These are phyloP conservation scores for Canis aureus DNA, from an alignment of 2,113 vertebrate genomes.

Conservation along the genomic window DNA sequence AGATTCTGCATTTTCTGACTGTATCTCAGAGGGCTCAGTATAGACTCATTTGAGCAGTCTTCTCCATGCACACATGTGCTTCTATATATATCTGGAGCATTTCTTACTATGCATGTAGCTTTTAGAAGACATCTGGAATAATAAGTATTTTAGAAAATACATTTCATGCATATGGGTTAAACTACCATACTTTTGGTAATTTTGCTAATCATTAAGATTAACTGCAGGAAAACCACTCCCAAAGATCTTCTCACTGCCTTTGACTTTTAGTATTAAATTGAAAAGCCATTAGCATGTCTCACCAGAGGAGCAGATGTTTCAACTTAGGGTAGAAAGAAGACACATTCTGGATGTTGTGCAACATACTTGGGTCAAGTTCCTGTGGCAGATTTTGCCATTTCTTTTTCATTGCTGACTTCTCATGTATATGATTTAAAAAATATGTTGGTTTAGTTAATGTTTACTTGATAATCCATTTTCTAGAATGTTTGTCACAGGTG, in stretches of 20 bases:
- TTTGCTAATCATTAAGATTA: neutral
- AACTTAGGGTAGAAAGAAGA: slow-evolving; percentile 71
- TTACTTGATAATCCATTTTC: slow-evolving; percentile 31
- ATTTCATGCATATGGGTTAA: neutral
- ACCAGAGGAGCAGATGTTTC: slow-evolving; percentile 82
- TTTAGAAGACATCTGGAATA: neutral
- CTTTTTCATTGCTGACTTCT: slow-evolving; percentile 70
- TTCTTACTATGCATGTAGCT: neutral
- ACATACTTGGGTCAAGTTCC: slow-evolving; percentile 76
- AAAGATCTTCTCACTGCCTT: slow-evolving; percentile 49
- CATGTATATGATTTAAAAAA: slow-evolving; percentile 63
- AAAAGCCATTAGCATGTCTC: slow-evolving; percentile 65
- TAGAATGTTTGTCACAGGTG: neutral
- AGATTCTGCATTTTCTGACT: slow-evolving; percentile 47
- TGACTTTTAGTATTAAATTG: slow-evolving; percentile 71
- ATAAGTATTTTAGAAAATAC: slow-evolving; percentile 6
- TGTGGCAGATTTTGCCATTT: slow-evolving; percentile 67
- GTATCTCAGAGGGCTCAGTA: neutral
- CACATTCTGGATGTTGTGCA: slow-evolving; percentile 76
- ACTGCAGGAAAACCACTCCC: neutral
- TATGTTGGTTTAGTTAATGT: slow-evolving; percentile 57
- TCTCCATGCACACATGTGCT: neutral
- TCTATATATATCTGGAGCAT: neutral
- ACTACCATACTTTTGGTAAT: neutral
- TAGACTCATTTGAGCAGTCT: too few species aligned